Evolutionary conservation across 2,888 invertebrate species (phyloP), one percentile per base, ranked within the genome.

Genomic region (Chrysomela aeneicollis): DNA sequence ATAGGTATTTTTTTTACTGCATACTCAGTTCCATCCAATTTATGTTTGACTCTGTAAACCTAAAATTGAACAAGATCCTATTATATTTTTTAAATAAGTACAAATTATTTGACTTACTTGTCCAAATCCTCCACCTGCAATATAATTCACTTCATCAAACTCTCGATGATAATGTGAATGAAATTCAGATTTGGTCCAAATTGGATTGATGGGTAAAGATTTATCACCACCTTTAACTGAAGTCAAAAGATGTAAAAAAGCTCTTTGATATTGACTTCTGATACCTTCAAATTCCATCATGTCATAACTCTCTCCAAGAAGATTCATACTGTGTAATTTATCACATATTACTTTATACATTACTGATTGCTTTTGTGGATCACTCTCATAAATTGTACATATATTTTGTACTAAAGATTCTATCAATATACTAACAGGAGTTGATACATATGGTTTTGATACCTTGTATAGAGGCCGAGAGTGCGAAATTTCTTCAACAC

Each of bases 1-100:
- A 90, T 90, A 66, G 83, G 84, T 42, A 90, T 91, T 79, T 93
- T 92, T 79, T 93, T 94, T 0, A 94, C 86, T 0, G 94, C 94
- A 83, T 93, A 94, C 74, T 90, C 87, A 1, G 88, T 87, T 5
- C 89, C 90, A 77, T 94, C 94, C 4, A 93, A 79, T 75, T 90
- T 88, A 78, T 93, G 90, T 71, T 86, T 85, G 0, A 92, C 93
- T 83, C 88, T 89, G 77, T 86, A 93, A 17, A 82, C 82, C 76
- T 79, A 46, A 1, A 71, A 75, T 63, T 59, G 10, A 55, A 50
- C 9, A 57, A 54, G 2, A 42, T 15, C 3, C n/a, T 4, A 35
- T 42, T 37, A 32, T 17, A 22, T 17, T 37, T 9, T 46, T 17
- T 59, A 55, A 52, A 63, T 53, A 19, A 37, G 12, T 10, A 61